A percentile compares a stretch with the other conserved stretches of the same genome.
Evolutionary conservation across 2,797 vertebrate genomes (phyloP).

Genomic region (Coilia nasus): DNA sequence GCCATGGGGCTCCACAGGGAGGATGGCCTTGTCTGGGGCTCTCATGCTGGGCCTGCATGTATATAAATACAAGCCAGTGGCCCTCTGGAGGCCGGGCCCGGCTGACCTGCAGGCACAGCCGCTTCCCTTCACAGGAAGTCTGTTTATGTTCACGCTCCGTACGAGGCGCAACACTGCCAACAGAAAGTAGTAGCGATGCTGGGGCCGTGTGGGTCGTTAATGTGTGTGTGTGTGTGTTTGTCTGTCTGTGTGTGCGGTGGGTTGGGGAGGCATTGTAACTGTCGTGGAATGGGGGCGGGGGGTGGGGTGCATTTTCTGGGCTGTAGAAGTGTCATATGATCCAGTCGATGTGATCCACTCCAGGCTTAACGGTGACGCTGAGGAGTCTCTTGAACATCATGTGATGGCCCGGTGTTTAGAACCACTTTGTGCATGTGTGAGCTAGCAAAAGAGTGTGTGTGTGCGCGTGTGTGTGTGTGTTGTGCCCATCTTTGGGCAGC

Average conservation of each 20-base stretch:
- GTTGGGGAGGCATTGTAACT: neutral
- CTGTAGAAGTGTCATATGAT: conserved; percentile 74
- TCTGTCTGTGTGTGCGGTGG: neutral
- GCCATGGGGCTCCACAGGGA: no score
- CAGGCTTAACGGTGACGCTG: conserved; percentile 69
- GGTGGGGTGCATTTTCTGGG: conserved; percentile 24
- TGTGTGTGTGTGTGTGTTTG: neutral
- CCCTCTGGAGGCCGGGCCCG: neutral
- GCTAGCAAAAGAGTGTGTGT: neutral
- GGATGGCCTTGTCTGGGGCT: no score
- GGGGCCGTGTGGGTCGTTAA: neutral
- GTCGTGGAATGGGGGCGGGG: conserved; percentile 30
- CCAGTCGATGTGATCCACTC: conserved; percentile 68
- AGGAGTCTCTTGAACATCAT: conserved; percentile 80
- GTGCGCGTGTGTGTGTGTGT: neutral
- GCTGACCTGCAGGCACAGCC: neutral
- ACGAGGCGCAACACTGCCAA: neutral
- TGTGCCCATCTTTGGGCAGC: conserved; percentile 11
- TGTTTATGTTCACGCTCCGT: conserved; percentile 13
- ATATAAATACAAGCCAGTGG: neutral
- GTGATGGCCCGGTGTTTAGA: conserved; percentile 72
- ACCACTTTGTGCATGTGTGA: conserved; percentile 63
- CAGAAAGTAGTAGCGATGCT: neutral
- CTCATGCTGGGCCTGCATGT: neutral
- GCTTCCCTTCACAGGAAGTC: conserved; percentile 1